Base-by-base conservation (phyloP, 2,797 vertebrate genomes). In the Synanceia verrucosa region DNA sequence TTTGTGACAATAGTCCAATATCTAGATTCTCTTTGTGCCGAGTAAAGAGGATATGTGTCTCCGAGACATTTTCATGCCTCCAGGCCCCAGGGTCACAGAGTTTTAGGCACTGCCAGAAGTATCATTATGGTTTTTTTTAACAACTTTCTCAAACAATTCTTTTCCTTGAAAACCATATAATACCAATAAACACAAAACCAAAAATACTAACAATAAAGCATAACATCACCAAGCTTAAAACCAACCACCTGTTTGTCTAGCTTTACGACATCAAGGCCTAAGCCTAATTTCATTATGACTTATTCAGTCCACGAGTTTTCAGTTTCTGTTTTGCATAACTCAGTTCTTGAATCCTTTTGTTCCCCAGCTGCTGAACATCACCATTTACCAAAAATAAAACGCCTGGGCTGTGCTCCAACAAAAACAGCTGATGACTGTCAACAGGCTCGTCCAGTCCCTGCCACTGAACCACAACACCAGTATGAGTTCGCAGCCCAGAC, bases 351-450 rank as follows among this genome's bases (percentile, higher is more conserved):
- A 2, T 6, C 21, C 11, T 4, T 43, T 29, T 18, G 34, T 26
- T 36, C 24, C 9, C 3, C 6, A n/a, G n/a, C n/a, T 14, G 14
- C 41, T 52, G 18, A 69, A 48, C 31, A 5, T n/a, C 9, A 18
- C 4, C 5, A 19, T 26, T 51, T 21, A 11, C 7, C 29, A 6
- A 48, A n/a, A 36, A 21, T 6, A 26, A 13, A 51, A 28, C 4
- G 26, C 7, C 51, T 18, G 5, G 9, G 6, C 14, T n/a, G 56
- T 29, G 23, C 21, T 13, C 3, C 12, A 16, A 16, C 9, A 16
- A 4, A 24, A 61, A 36, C 64, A 69, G 73, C 74, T 79, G 72
- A 79, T 28, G 33, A 23, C 19, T 79, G 67, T 59, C 73, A 64
- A 18, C 41, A 41, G 57, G 37, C 29, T 73, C 59, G n/a, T 24